Conservation (phyloP, 1,140 invertebrate genomes). For the Oscheius sp. region DNA sequence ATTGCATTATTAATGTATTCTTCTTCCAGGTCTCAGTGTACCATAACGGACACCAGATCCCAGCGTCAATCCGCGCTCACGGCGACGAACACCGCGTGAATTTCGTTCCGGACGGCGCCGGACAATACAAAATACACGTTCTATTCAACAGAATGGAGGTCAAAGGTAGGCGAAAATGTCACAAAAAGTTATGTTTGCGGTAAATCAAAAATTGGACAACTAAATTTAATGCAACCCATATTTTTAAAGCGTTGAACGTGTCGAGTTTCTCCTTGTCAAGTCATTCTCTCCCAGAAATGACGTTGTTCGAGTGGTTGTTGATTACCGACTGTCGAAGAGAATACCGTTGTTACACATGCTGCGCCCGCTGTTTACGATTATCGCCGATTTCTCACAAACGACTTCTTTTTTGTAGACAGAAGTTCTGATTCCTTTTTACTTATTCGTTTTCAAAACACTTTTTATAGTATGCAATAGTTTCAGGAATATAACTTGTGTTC, state of each 20-base stretch:
- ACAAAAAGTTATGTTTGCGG: too few species aligned
- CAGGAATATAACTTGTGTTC: constrained; percentile 25
- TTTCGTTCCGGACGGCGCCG: constrained; percentile 81
- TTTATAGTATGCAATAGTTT: not conserved
- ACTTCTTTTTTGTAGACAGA: too few species aligned
- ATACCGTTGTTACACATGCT: too few species aligned
- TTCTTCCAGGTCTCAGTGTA: constrained; percentile 74
- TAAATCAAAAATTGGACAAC: too few species aligned
- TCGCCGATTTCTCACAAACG: too few species aligned
- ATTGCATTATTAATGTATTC: not conserved
- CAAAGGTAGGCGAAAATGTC: constrained; percentile 81
- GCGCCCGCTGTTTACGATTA: too few species aligned
- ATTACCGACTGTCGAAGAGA: too few species aligned
- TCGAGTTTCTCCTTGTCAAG: constrained; percentile 25
- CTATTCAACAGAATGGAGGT: constrained; percentile 93
- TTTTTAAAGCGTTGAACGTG: not conserved
- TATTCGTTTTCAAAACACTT: not conserved
- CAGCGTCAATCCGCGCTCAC: constrained; percentile 78
- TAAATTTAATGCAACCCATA: too few species aligned
- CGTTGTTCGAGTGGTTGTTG: too few species aligned
- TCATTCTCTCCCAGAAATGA: too few species aligned
- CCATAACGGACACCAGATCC: constrained; percentile 70
- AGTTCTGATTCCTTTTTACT: constrained; percentile 13
- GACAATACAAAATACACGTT: constrained; percentile 86
- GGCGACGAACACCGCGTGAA: constrained; percentile 79